A percentile compares a stretch with the other conserved stretches of the same genome.
Evolutionary conservation across 2,888 invertebrate genomes (phyloP).

Genomic region (Andrena hattorfiana): DNA sequence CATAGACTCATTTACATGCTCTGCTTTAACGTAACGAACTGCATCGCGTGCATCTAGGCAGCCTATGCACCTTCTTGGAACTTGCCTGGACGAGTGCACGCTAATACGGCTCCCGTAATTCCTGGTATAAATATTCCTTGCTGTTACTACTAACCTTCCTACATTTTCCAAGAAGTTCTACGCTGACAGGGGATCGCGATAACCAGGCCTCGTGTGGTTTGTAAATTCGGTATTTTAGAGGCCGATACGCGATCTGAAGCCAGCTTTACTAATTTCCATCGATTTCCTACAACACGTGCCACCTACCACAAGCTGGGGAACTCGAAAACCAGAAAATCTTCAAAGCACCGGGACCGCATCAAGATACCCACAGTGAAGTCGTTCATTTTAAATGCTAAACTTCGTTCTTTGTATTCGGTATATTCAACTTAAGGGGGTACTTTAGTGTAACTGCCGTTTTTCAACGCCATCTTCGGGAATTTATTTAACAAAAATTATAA

Average conservation of each 20-base stretch:
- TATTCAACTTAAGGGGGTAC: too few species aligned
- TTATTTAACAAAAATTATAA: too few species aligned
- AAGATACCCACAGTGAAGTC: too few species aligned
- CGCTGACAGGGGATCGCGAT: slow-evolving; percentile 55
- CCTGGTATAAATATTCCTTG: slow-evolving; percentile 65
- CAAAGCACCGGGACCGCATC: too few species aligned
- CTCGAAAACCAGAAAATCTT: background rate
- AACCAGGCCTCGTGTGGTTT: slow-evolving; percentile 11
- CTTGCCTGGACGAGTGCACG: slow-evolving; percentile 56
- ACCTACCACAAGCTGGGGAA: background rate
- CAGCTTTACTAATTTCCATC: background rate
- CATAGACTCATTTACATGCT: slow-evolving; percentile 65
- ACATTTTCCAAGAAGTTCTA: slow-evolving; percentile 56
- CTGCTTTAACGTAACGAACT: slow-evolving; percentile 68
- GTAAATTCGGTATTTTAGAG: slow-evolving; percentile 30
- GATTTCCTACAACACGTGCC: background rate
- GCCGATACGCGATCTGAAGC: slow-evolving; percentile 27
- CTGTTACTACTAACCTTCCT: slow-evolving; percentile 69
- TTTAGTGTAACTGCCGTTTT: too few species aligned
- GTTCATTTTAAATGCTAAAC: too few species aligned
- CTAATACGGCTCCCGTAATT: slow-evolving; percentile 66
- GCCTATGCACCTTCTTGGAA: slow-evolving; percentile 65
- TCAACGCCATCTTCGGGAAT: too few species aligned
- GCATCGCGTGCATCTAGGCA: slow-evolving; percentile 62
- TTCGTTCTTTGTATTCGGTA: too few species aligned